Conservation (phyloP, 2,797 vertebrate species). For the Octomys mimax region DNA sequence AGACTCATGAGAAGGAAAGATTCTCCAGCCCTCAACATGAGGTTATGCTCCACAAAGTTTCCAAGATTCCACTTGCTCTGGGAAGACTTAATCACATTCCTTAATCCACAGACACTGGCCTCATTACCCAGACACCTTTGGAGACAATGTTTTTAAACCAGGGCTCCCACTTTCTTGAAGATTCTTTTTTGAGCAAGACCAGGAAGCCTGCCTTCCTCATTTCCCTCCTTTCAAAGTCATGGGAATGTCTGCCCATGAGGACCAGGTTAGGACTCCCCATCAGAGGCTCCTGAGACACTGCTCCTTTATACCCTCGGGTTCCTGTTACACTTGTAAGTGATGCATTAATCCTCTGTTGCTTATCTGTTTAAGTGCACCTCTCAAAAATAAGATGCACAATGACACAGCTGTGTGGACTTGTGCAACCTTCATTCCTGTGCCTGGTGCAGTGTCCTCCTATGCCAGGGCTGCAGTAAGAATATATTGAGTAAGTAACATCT, state of each 20-base stretch:
- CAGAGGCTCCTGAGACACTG: accelerated
- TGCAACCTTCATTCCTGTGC: neutral
- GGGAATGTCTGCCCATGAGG: neutral
- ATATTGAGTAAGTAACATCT: neutral
- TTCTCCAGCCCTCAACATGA: neutral
- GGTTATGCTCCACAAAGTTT: neutral
- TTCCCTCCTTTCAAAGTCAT: neutral
- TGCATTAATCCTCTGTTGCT: neutral
- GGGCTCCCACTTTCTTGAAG: neutral
- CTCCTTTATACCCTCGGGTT: neutral
- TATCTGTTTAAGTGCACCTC: neutral
- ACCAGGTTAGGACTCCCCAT: neutral
- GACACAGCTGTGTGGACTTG: neutral
- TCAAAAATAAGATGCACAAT: neutral
- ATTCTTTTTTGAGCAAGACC: neutral
- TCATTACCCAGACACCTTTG: neutral
- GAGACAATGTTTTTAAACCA: neutral
- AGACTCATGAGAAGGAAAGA: neutral
- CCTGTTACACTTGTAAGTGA: neutral
- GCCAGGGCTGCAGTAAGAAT: neutral
- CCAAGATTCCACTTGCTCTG: neutral
- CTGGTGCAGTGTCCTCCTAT: neutral
- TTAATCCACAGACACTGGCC: neutral
- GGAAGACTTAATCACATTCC: neutral
- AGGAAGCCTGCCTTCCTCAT: neutral